Base-by-base conservation (phyloP, 2,797 vertebrate genomes). In the Taeniopygia guttata region DNA sequence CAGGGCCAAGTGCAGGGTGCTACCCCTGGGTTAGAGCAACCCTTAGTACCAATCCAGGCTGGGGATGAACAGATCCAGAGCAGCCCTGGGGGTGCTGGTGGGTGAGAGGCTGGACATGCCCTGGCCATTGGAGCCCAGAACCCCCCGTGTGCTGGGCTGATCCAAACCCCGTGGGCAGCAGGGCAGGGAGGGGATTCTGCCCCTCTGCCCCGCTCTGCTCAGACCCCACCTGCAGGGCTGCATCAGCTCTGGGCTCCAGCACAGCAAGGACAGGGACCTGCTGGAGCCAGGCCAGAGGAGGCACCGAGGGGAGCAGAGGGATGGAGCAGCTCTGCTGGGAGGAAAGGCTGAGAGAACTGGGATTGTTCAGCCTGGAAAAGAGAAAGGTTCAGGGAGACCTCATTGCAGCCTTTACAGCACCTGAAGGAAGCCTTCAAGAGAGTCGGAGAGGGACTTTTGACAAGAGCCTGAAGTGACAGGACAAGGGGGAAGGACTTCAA, bases 331-430 rank as follows among this genome's bases (percentile, higher is more conserved):
- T 77, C 55, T 86, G 16, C 64, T 11, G 1, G 1, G 18, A 32
- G 36, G 18, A 58, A 43, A 51, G 32, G 38, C 36, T 51, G 45
- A 1, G 48, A 46, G 26, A 70, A 0, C 0, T 55, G 56, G 42
- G 15, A 0, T 10, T 62, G 26, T 20, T 60, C 30, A 0, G 60
- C 0, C 3, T 74, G 15, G 30, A 45, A 5, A 0, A 52, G 30
- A 36, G 26, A 11, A 60, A 13, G 34, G 5, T 42, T 7, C 1
- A 1, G 34, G 40, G 7, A 2, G 26, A 36, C 2, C 12, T 42
- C 1, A 32, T 4, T 48, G 30, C 1, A 2, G 15, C 18, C n/a
- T 46, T 36, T 3, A 3, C 18, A 32, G 34, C 3, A 19, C 55
- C 32, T 55, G 32, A 75, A 43, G 48, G 18, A 32, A 89, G 11